Percentiles rank a stretch among this genome's conserved stretches.
phyloP scores from a whole-genome alignment of 1,140 invertebrate species.

The Zaprionus camerounensis region DNA sequence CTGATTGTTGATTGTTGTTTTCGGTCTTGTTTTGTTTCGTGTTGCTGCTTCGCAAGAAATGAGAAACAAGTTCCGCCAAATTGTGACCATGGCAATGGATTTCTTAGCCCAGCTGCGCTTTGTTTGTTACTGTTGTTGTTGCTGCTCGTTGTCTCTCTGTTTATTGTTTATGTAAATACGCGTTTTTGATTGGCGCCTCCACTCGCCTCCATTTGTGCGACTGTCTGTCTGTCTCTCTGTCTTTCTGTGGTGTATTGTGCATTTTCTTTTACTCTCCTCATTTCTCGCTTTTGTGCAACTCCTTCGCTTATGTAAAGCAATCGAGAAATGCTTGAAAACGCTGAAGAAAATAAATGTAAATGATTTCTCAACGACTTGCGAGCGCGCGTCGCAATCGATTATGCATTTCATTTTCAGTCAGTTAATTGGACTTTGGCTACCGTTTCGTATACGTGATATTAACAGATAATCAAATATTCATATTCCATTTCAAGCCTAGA shows the following conservation, averaged over 20 bases:
- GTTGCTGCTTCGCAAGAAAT: constrained; percentile 9
- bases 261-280: neutral
- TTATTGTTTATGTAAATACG: constrained; percentile 54
- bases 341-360: constrained; percentile 60
- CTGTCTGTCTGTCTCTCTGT: constrained; percentile 14
- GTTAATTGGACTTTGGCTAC: constrained; percentile 63
- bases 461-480: constrained; percentile 1
- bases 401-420: constrained; percentile 62
- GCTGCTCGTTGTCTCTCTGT: constrained; percentile 44
- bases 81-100: constrained; percentile 81
- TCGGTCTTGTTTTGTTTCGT: constrained; percentile 3
- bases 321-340: constrained; percentile 28
- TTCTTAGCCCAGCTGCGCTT: constrained; percentile 49
- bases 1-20: constrained; percentile 22
- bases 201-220: constrained; percentile 31
- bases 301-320: constrained; percentile 65
- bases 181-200: constrained; percentile 23
- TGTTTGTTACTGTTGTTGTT: constrained; percentile 51
- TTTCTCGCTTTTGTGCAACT: constrained; percentile 18
- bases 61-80: constrained; percentile 79
- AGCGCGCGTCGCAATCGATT: constrained; percentile 52
- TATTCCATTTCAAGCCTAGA: neutral
- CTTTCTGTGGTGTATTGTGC: constrained; percentile 10
- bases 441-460: constrained; percentile 33
- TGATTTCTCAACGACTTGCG: constrained; percentile 62